phyloP scores from a whole-genome alignment of 2,888 invertebrate genomes.

The Cheilosia vernalis region DNA sequence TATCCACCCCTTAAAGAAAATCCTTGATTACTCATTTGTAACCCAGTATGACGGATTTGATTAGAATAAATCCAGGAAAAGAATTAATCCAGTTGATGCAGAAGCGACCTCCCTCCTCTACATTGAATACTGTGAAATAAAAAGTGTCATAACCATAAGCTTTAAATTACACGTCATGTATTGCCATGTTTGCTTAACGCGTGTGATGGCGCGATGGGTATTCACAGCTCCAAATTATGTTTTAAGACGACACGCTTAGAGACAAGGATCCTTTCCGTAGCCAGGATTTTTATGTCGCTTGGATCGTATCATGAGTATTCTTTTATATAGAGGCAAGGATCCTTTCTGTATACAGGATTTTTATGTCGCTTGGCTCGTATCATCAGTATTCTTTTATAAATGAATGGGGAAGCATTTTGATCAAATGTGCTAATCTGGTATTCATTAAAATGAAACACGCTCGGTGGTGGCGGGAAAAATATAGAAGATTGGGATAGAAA shows the following conservation, averaged over 20 bases:
- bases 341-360: too few species aligned
- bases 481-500: too few species aligned
- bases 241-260: slow-evolving; percentile 21
- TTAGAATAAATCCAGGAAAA: slow-evolving; percentile 55
- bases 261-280: neutral
- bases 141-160: slow-evolving; percentile 49
- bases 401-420: too few species aligned
- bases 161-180: slow-evolving; percentile 40
- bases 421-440: too few species aligned
- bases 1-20: slow-evolving; percentile 36
- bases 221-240: slow-evolving; percentile 37
- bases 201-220: slow-evolving; percentile 28
- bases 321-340: too few species aligned
- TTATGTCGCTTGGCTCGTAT: too few species aligned
- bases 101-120: neutral
- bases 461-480: too few species aligned
- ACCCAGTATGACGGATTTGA: slow-evolving; percentile 62
- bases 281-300: neutral
- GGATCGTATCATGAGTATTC: too few species aligned
- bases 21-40: slow-evolving; percentile 60
- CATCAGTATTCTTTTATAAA: too few species aligned
- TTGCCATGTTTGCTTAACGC: slow-evolving; percentile 10
- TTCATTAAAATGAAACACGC: too few species aligned
- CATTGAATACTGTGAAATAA: slow-evolving; percentile 39
- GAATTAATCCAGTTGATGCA: slow-evolving; percentile 35